Conservation (phyloP, 1,140 invertebrate genomes). For the Phthorimaea operculella region DNA sequence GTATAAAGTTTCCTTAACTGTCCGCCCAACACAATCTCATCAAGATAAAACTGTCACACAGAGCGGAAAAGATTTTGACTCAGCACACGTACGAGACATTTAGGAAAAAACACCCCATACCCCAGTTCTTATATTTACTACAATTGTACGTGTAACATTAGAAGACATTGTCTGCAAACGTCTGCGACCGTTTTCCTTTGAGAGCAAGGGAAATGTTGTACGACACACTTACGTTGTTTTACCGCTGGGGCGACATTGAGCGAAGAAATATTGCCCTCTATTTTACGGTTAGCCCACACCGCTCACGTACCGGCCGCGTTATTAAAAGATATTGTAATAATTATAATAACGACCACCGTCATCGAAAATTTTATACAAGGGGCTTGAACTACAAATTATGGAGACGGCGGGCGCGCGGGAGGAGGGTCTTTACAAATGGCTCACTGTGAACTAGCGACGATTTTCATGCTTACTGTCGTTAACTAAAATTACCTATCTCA, state of each 20-base stretch:
- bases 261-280: neutral
- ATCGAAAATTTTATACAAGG: neutral
- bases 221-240: neutral
- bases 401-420: too few relatives aligned
- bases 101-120: neutral
- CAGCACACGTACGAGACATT: neutral
- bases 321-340: neutral
- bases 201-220: neutral
- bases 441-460: too few relatives aligned
- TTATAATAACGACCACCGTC: neutral
- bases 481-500: too few relatives aligned
- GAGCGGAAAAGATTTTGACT: neutral
- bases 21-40: too few relatives aligned
- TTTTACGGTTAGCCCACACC: neutral
- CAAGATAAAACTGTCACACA: too few relatives aligned
- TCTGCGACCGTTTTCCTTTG: conserved; percentile 4
- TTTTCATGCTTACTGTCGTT: too few relatives aligned
- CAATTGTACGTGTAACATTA: conserved; percentile 6
- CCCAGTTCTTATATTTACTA: conserved; percentile 1
- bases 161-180: neutral
- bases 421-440: too few relatives aligned
- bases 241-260: neutral
- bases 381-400: too few relatives aligned
- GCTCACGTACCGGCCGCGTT: neutral
- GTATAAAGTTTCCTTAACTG: too few relatives aligned